Conservation (phyloP, 2,797 vertebrate species). For the Euthynnus affinis region DNA sequence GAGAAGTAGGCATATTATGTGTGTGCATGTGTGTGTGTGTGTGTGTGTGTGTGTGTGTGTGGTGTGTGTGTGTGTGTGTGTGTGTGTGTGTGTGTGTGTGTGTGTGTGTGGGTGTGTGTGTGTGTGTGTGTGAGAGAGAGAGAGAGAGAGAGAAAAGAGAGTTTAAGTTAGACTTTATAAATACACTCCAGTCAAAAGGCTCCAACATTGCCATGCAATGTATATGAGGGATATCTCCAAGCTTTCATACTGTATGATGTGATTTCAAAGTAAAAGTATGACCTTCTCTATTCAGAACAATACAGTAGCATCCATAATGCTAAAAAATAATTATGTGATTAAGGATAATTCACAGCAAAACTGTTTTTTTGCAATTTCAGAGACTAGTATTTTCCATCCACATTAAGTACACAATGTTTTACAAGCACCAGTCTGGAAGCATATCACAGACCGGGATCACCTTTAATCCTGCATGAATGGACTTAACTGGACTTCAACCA, state of each 20-base stretch:
- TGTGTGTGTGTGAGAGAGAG: neutral
- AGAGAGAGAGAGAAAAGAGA: too few species aligned
- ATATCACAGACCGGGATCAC: neutral
- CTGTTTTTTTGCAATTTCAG: neutral
- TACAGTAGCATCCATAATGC: neutral
- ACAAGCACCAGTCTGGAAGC: neutral
- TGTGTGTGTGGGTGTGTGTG: too few species aligned
- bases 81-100: neutral
- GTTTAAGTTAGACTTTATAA: conserved; percentile 2
- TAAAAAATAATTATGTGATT: too few species aligned
- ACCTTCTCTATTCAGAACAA: conserved; percentile 16
- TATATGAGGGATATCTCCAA: conserved; percentile 19
- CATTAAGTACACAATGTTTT: conserved; percentile 1
- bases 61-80: too few species aligned
- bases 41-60: neutral
- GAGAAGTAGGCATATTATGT: neutral
- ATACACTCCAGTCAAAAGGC: neutral
- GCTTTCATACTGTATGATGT: neutral
- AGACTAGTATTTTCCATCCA: neutral
- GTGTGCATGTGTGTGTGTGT: too few species aligned
- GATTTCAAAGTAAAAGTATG: conserved; percentile 20
- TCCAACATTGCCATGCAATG: neutral
- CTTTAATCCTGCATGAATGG: neutral
- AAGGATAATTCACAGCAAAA: conserved; percentile 2
- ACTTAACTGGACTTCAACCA: neutral